A percentile compares a stretch with the other conserved stretches of the same genome.
phyloP scores from a whole-genome alignment of 2,113 vertebrate genomes.

The Oxygymnocypris stewartii region DNA sequence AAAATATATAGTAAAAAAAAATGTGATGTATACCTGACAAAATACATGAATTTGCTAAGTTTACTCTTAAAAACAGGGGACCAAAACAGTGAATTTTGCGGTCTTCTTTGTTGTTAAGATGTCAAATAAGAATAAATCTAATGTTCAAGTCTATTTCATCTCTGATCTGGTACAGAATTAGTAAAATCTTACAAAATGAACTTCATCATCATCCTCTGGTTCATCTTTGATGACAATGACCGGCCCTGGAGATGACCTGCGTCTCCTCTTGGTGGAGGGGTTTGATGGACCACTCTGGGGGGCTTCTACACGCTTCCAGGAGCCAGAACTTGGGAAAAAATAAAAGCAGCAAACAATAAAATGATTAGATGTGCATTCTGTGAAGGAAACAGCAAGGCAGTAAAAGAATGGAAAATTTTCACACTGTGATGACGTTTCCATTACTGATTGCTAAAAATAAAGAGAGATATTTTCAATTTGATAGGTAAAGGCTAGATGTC shows the following conservation, averaged over 20 bases:
- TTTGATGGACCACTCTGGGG: conserved; percentile 51
- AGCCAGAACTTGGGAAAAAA: conserved; percentile 48
- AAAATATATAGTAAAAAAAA: no score
- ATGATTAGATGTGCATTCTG: background rate
- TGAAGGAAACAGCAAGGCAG: background rate
- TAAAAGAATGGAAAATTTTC: background rate
- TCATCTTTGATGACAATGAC: conserved; percentile 79
- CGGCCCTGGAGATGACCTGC: conserved; percentile 71
- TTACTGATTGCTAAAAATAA: background rate
- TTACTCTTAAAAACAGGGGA: no score
- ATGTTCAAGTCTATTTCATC: background rate
- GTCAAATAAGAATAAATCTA: background rate
- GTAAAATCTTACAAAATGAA: conserved; percentile 70
- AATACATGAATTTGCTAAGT: no score
- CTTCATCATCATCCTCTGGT: conserved; percentile 78
- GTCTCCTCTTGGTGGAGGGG: conserved; percentile 67
- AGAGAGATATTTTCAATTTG: no score
- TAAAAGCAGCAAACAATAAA: background rate
- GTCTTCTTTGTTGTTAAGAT: background rate
- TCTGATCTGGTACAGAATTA: background rate
- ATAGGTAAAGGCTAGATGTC: no score
- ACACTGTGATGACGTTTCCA: background rate
- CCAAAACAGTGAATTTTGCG: no score
- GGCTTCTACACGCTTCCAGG: conserved; percentile 69
- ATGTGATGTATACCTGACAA: no score